A percentile compares a stretch with the other conserved stretches of the same genome.
These are phyloP conservation scores for Microctenopoma stevenorrisi DNA, from an alignment of 2,797 vertebrate species.

Conservation along the genomic window DNA sequence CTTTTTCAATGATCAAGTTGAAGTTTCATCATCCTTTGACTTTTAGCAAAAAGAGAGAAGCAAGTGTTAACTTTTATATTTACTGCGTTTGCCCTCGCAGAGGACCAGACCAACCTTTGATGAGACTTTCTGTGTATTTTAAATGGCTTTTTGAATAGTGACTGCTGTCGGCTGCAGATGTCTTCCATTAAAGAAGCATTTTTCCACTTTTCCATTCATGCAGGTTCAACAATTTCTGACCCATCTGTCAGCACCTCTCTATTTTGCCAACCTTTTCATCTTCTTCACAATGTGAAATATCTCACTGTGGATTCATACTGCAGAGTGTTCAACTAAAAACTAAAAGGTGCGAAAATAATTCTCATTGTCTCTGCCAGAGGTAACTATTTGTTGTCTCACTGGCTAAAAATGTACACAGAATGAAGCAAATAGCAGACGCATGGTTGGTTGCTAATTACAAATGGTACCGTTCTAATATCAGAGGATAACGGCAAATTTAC, in stretches of 20 bases:
- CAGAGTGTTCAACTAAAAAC: neutral
- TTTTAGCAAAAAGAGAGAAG: neutral
- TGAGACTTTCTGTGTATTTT: neutral
- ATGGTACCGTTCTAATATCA: neutral
- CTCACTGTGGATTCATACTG: neutral
- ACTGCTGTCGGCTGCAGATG: neutral
- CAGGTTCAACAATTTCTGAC: slow-evolving; percentile 14
- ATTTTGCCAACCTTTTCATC: neutral
- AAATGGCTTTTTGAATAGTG: slow-evolving; percentile 13
- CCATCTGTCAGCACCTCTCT: neutral
- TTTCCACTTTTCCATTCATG: neutral
- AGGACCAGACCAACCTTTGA: neutral
- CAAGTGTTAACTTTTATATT: neutral
- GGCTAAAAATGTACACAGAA: neutral
- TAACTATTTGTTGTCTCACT: neutral
- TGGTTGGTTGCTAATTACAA: neutral
- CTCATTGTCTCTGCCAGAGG: neutral
- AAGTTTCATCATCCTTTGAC: slow-evolving; percentile 22
- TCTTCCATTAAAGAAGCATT: neutral
- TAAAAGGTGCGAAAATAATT: slow-evolving; percentile 1
- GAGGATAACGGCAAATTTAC: neutral
- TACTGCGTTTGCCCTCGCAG: neutral
- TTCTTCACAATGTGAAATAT: neutral
- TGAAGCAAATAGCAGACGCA: neutral
- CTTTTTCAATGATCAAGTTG: neutral